phyloP scores from a whole-genome alignment of 2,888 invertebrate genomes.

The Drosophila prolongata region DNA sequence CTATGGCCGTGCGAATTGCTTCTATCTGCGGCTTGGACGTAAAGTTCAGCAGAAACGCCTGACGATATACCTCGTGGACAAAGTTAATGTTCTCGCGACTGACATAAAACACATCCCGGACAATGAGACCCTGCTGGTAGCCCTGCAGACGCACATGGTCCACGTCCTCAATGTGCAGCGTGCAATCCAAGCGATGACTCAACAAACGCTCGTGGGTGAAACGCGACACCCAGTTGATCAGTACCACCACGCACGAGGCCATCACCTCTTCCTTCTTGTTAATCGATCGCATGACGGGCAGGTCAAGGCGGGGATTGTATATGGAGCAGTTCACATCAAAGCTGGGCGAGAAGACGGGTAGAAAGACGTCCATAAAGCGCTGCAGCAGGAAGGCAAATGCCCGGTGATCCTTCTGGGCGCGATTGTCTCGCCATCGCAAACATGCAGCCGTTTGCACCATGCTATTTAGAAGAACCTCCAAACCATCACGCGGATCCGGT shows the following conservation, averaged over 20 bases:
- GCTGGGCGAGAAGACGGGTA: slow-evolving; percentile 95
- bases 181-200: slow-evolving; percentile 81
- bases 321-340: slow-evolving; percentile 92
- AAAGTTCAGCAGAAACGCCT: slow-evolving; percentile 96
- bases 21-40: slow-evolving; percentile 89
- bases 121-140: slow-evolving; percentile 86
- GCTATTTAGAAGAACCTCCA: slow-evolving; percentile 94
- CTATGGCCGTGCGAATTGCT: slow-evolving; percentile 94
- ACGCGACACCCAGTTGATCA: slow-evolving; percentile 95
- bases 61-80: slow-evolving; percentile 96
- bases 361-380: slow-evolving; percentile 94
- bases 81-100: slow-evolving; percentile 97
- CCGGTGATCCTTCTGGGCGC: slow-evolving; percentile 90
- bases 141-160: slow-evolving; percentile 82
- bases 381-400: slow-evolving; percentile 96
- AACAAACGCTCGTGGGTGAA: slow-evolving; percentile 90
- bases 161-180: slow-evolving; percentile 81
- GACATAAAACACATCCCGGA: slow-evolving; percentile 94
- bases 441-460: slow-evolving; percentile 96
- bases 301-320: slow-evolving; percentile 92
- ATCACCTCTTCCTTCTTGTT: slow-evolving; percentile 88
- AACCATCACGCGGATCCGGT: slow-evolving; percentile 92
- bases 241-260: slow-evolving; percentile 90
- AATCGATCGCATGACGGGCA: slow-evolving; percentile 88
- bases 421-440: slow-evolving; percentile 95